phyloP scores from a whole-genome alignment of 2,888 invertebrate genomes.

The Camptogramma bilineatum region DNA sequence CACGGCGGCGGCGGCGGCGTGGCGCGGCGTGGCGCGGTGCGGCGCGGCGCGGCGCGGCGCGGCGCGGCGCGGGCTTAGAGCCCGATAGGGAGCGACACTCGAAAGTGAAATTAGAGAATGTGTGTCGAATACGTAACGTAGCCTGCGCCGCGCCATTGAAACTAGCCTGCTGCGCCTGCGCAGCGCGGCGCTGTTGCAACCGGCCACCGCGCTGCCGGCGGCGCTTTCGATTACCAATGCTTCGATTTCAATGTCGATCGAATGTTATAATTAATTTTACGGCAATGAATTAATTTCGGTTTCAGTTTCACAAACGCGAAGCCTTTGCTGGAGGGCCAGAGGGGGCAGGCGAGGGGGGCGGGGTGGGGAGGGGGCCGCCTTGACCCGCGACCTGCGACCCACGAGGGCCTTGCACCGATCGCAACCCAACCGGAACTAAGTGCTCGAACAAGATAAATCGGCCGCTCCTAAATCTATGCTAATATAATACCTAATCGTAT shows the following conservation, averaged over 20 bases:
- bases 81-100: conserved; percentile 41
- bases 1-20: not conserved
- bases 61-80: not conserved
- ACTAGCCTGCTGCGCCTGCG: conserved; percentile 15
- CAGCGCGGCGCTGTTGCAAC: conserved; percentile 15
- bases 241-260: conserved; percentile 30
- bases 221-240: conserved; percentile 39
- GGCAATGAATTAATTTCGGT: conserved; percentile 33
- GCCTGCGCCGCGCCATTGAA: conserved; percentile 7
- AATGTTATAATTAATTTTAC: conserved; percentile 38
- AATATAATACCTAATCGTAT: not conserved
- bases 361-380: conserved; percentile 32
- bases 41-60: not conserved
- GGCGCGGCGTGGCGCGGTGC: too few relatives aligned
- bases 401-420: conserved; percentile 26
- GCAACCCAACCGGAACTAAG: conserved; percentile 36
- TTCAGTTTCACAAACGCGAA: conserved; percentile 22
- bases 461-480: conserved; percentile 1
- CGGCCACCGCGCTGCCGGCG: not conserved
- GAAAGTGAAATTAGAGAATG: conserved; percentile 52
- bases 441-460: not conserved
- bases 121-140: conserved; percentile 45
- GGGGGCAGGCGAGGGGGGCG: not conserved
- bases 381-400: conserved; percentile 41
- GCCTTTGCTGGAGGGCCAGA: not conserved